Evolutionary conservation across 1,140 invertebrate species (phyloP), one percentile per base, ranked within the genome.

Genomic region (Gonatopus flavifemur): DNA sequence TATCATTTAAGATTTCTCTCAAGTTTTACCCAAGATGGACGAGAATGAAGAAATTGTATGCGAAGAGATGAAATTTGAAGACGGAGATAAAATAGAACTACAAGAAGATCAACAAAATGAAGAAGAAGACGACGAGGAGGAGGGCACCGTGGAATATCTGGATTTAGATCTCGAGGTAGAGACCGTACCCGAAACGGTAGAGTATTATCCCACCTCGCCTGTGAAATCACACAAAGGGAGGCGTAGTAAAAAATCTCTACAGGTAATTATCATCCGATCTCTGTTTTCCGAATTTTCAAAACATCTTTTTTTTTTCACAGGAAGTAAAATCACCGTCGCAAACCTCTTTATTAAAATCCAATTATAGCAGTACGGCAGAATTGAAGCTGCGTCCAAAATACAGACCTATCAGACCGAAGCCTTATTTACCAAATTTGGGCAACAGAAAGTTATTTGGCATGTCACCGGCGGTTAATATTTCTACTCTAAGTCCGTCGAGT

Each of bases 41-140:
- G n/a, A n/a, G n/a, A n/a, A n/a, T n/a, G n/a, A n/a, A n/a, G n/a
- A n/a, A n/a, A n/a, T n/a, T n/a, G n/a, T n/a, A n/a, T n/a, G n/a
- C n/a, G n/a, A n/a, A n/a, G n/a, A n/a, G n/a, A n/a, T n/a, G n/a
- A n/a, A n/a, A n/a, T n/a, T n/a, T n/a, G n/a, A n/a, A n/a, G n/a
- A n/a, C n/a, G n/a, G n/a, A n/a, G 15, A 12, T 12, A 35, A 18
- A 3, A 45, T 45, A 13, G 9, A 45, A 10, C 16, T 35, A n/a
- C 13, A 31, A 31, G 8, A 35, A 33, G 24, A 45, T 45, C n/a
- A 45, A 16, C 28, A 24, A 24, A 45, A 21, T 19, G 18, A 36
- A 18, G 18, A 36, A 12, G 19, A 15, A 36, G 13, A 9, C 12
- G 35, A 21, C 18, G 18, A 36, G 15, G 18, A 36, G 10, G 19